These are phyloP conservation scores for Porphyrio hochstetteri DNA, from an alignment of 2,113 vertebrate genomes.

Conservation along the genomic window DNA sequence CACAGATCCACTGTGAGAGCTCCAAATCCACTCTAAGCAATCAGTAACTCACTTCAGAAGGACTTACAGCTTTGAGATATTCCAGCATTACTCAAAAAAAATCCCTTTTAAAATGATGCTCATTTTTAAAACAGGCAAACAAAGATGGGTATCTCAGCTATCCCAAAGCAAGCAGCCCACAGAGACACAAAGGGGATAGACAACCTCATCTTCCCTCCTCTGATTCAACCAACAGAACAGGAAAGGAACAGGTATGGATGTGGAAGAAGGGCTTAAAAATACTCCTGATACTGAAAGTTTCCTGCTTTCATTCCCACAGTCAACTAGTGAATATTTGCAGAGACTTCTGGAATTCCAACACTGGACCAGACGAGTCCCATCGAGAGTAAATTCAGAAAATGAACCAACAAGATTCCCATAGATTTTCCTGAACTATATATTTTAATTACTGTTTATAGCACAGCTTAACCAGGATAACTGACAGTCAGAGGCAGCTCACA, in stretches of 20 bases:
- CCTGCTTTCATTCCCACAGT: neutral
- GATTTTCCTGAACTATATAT: neutral
- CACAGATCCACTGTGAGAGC: neutral
- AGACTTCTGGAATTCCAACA: neutral
- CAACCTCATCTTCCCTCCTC: neutral
- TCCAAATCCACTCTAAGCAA: neutral
- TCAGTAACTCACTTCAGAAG: neutral
- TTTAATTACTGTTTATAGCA: neutral
- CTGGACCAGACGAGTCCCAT: neutral
- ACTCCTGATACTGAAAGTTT: neutral
- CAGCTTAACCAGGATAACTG: neutral
- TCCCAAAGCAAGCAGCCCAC: neutral
- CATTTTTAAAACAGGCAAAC: neutral
- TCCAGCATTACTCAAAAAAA: neutral
- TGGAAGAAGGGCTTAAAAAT: neutral
- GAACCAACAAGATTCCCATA: fast-evolving
- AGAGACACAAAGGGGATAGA: neutral
- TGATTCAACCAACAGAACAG: neutral
- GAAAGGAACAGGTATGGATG: neutral
- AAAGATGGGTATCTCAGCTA: neutral
- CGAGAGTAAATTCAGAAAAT: neutral
- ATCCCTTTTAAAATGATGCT: neutral
- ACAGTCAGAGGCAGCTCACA: neutral
- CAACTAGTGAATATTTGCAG: neutral
- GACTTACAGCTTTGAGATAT: neutral